Evolutionary conservation across 2,888 invertebrate genomes (phyloP).

Genomic region (Coecobrya sp.): DNA sequence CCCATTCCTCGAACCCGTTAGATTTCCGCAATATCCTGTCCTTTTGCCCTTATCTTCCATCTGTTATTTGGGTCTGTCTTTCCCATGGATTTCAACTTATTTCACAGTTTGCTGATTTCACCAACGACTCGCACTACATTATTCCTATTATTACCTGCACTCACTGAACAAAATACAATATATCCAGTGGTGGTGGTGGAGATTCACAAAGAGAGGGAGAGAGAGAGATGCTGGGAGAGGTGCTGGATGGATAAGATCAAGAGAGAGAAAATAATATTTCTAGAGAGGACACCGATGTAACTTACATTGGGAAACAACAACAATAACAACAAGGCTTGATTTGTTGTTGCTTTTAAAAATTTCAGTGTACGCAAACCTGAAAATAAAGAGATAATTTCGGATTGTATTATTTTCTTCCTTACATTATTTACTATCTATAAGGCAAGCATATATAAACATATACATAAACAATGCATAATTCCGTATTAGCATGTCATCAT

Average conservation of each 20-base stretch:
- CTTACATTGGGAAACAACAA: background rate
- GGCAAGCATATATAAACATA: background rate
- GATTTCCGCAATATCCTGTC: slow-evolving; percentile 58
- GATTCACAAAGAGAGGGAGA: background rate
- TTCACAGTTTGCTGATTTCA: slow-evolving; percentile 60
- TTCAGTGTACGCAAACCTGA: background rate
- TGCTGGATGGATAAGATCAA: no score
- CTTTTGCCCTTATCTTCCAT: slow-evolving; percentile 54
- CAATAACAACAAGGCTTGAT: background rate
- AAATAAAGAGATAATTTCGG: background rate
- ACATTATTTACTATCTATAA: no score
- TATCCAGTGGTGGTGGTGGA: background rate
- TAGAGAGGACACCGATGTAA: background rate
- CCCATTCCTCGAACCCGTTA: background rate
- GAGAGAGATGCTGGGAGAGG: background rate
- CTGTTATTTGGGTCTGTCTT: slow-evolving; percentile 31
- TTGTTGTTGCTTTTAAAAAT: background rate
- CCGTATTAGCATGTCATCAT: background rate
- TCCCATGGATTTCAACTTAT: slow-evolving; percentile 60
- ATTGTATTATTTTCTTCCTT: background rate
- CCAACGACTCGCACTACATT: background rate
- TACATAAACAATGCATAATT: background rate
- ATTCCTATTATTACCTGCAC: background rate
- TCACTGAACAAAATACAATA: no score
- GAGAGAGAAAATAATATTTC: no score